Evolutionary conservation across 2,797 vertebrate species (phyloP).

Genomic region (Helarctos malayanus): DNA sequence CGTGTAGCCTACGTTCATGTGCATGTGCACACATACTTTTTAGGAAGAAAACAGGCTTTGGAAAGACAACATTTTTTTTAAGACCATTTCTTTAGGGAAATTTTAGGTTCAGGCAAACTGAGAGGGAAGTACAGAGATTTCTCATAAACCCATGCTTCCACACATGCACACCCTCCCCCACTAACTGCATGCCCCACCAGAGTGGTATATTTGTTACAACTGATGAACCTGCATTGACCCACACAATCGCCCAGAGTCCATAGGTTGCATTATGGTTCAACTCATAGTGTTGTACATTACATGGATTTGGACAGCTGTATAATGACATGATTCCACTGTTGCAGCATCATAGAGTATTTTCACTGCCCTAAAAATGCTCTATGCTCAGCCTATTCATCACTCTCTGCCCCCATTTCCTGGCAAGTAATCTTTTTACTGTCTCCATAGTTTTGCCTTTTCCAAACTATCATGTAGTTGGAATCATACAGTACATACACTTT

Average conservation of each 20-base stretch:
- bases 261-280: background rate
- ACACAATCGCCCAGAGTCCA: background rate
- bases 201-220: background rate
- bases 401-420: background rate
- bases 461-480: background rate
- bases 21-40: background rate
- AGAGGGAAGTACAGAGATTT: background rate
- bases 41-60: constrained; percentile 41
- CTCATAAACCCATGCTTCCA: background rate
- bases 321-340: background rate
- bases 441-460: background rate
- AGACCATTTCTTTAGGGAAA: background rate
- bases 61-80: background rate
- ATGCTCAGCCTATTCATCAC: background rate
- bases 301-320: background rate
- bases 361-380: background rate
- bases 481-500: background rate
- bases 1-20: background rate
- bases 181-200: background rate
- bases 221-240: background rate
- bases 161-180: background rate
- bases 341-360: background rate
- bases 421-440: background rate
- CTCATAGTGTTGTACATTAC: background rate
- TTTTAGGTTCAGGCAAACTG: background rate